phyloP scores from a whole-genome alignment of 2,113 vertebrate species.

The Tympanuchus pallidicinctus region DNA sequence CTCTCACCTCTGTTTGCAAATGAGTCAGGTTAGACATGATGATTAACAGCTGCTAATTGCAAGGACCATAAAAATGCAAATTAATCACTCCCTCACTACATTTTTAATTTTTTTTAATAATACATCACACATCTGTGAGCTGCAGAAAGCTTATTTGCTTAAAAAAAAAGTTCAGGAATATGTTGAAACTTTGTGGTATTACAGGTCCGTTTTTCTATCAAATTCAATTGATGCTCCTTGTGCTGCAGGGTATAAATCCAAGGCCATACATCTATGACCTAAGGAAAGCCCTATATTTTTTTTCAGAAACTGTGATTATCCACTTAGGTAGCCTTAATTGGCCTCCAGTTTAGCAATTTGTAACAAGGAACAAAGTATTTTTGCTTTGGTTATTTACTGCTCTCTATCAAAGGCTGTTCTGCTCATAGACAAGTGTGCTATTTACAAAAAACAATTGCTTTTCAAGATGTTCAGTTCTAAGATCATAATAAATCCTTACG shows the following conservation, averaged over 20 bases:
- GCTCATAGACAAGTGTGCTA: not conserved
- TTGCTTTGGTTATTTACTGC: not conserved
- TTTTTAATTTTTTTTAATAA: not conserved
- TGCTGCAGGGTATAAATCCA: not conserved
- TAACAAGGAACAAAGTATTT: not conserved
- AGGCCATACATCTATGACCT: not conserved
- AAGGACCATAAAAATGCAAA: constrained; percentile 5
- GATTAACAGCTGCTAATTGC: not conserved
- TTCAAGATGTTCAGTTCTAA: not conserved
- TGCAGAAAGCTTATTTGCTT: not conserved
- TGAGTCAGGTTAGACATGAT: not conserved
- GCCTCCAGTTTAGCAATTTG: not conserved
- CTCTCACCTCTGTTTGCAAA: not conserved
- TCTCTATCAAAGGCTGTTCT: not conserved
- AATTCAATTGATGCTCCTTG: not conserved
- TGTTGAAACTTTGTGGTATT: not conserved
- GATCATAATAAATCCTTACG: not conserved
- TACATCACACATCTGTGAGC: not conserved
- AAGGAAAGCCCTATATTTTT: not conserved
- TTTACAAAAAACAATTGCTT: not conserved
- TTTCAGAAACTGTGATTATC: not conserved
- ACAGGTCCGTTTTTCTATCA: not conserved
- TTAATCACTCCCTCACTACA: not conserved
- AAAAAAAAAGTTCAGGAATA: not conserved
- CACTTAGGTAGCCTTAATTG: not conserved